Conservation (phyloP, 1,140 invertebrate species). For the Drosophila hydei region DNA sequence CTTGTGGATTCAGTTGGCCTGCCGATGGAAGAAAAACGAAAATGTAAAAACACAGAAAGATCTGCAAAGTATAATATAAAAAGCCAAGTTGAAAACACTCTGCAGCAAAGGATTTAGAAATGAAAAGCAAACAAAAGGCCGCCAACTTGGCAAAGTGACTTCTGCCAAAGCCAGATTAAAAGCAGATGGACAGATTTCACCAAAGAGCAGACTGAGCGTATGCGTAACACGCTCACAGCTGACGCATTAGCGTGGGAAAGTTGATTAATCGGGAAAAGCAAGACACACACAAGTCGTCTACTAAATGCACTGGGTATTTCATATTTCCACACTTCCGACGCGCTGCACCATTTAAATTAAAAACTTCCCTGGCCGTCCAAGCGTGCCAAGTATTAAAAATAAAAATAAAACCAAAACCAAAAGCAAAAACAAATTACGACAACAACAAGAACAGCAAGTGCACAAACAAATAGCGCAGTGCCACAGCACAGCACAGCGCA, state of each 20-base stretch:
- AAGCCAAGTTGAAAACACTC: conserved; percentile 74
- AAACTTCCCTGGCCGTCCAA: conserved; percentile 45
- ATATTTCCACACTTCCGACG: conserved; percentile 48
- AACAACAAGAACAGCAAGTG: conserved; percentile 26
- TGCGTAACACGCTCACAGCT: conserved; percentile 67
- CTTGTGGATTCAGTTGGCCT: conserved; percentile 43
- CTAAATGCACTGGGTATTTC: conserved; percentile 36
- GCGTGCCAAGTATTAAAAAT: conserved; percentile 47
- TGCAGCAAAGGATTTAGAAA: conserved; percentile 73
- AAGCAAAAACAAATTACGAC: conserved; percentile 2
- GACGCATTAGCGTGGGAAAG: background rate
- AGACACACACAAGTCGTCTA: background rate
- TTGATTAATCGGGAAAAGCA: background rate
- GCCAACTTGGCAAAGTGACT: conserved; percentile 67
- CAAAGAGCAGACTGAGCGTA: conserved; percentile 56
- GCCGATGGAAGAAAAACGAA: conserved; percentile 58
- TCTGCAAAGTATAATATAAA: conserved; percentile 41
- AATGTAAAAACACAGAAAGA: conserved; percentile 16
- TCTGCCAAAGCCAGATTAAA: conserved; percentile 60
- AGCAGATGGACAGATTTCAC: conserved; percentile 11
- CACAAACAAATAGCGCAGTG: conserved; percentile 54
- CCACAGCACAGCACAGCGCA: background rate
- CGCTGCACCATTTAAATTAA: conserved; percentile 55
- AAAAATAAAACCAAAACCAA: conserved; percentile 19
- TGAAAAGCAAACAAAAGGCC: conserved; percentile 69